Evolutionary conservation across 2,888 invertebrate genomes (phyloP), one percentile per base, ranked within the genome.

Genomic region (Phytoseiulus persimilis): DNA sequence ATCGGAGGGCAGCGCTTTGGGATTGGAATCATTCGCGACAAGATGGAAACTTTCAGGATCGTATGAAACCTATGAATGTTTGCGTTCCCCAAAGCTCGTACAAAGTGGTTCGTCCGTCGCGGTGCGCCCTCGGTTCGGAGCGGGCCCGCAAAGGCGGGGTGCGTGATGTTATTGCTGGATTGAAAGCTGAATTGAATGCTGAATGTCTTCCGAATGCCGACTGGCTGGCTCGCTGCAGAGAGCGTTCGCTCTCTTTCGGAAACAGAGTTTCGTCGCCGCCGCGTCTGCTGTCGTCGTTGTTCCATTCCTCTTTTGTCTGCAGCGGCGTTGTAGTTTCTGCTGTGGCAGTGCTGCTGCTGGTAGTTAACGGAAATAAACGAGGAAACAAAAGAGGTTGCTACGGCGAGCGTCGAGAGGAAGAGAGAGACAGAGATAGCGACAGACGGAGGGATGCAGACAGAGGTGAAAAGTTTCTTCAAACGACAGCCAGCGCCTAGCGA

Each of bases 301-400:
- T 65, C 28, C 28, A 2, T 28, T 65, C 18, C 65, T 65, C 65
- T 65, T 65, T 65, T 65, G 65, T 65, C 65, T 65, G 65, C 28
- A 14, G 65, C 65, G 23, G 65, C 23, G 23, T 1, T 65, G 65
- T 65, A 65, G 65, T 65, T 65, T 65, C 65, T 65, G 65, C 65
- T 65, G 65, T 65, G 14, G 65, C 65, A 18, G 65, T 65, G 14
- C 9, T 65, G 65, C 65, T 65, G 65, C 65, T 65, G 23, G 65
- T 65, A 65, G 65, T 65, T 65, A 65, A 65, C 65, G 65, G 65
- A 65, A 65, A 65, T 65, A 65, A 65, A 65, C 65, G 65, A 65
- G 65, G 65, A 65, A 65, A 65, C 65, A 65, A 65, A 65, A 65
- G 65, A 65, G 65, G 65, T 23, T 65, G 65, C 65, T 23, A 65